Base-by-base conservation (phyloP, 2,113 vertebrate species). In the Anhinga anhinga region DNA sequence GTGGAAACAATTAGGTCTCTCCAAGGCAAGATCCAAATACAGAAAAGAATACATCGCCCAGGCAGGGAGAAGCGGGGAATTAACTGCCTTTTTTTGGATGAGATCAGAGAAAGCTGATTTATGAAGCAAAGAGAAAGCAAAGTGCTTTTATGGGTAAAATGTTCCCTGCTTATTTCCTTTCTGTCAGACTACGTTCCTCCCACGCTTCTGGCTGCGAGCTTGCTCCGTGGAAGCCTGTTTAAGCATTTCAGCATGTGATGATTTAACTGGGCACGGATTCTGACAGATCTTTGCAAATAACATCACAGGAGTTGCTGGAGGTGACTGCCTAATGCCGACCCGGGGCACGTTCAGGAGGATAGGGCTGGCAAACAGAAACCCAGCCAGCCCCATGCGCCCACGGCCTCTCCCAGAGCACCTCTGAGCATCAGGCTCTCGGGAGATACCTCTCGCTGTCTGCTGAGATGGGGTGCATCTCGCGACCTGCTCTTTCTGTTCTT, bases 81-180 rank as follows among this genome's bases (percentile, higher is more conserved):
- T 96, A 95, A 95, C 72, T 94, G 96, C 93, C 67, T 96, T 95
- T 93, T 97, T 96, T 97, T 95, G 95, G 97, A 95, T 88, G 94
- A 96, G 95, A 97, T 96, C 97, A 97, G 95, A 93, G 94, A 96
- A 95, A 96, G 82, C 93, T 96, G 95, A 97, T 97, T 97, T 96
- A 97, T 97, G 95, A 95, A 96, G 96, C 87, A 97, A 91, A 93
- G 95, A 93, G 97, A 97, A 97, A 95, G 96, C 97, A 78, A 95
- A 96, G 93, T 94, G 94, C 95, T 97, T 97, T 97, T 96, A 97
- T 97, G 96, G 94, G 96, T 96, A 97, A 95, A 97, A 97, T 95
- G 97, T 95, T 97, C 97, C 94, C 82, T 96, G 93, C 95, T 97
- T 97, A 96, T 97, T 97, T 97, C 96, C 97, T 94, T 95, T 97